These are phyloP conservation scores for Chloropsis hardwickii DNA, from an alignment of 2,113 vertebrate species.

Conservation along the genomic window DNA sequence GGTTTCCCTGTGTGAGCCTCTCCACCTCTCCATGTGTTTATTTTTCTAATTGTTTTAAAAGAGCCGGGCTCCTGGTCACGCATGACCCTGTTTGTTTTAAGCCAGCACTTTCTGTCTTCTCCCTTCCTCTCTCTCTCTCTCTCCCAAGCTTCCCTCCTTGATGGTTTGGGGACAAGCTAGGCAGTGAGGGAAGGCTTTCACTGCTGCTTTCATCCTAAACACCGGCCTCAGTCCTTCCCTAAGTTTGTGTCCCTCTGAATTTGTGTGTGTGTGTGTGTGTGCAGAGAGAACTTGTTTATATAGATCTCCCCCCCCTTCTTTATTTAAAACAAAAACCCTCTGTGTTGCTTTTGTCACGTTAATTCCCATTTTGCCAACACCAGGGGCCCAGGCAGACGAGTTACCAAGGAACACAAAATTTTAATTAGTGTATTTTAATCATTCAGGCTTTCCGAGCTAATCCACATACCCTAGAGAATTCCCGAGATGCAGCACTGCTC, in stretches of 20 bases:
- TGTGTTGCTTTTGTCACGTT: slow-evolving; percentile 99
- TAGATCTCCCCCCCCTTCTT: slow-evolving; percentile 85
- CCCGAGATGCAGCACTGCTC: slow-evolving; percentile 99
- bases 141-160: not conserved
- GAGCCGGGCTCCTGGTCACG: not conserved
- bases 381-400: slow-evolving; percentile 99
- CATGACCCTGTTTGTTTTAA: slow-evolving; percentile 15
- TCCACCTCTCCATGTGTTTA: slow-evolving; percentile 22
- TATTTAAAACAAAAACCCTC: slow-evolving; percentile 93
- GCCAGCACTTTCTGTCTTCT: not conserved
- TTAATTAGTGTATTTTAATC: slow-evolving; percentile 99
- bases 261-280: not conserved
- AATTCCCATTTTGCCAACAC: slow-evolving; percentile 99
- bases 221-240: slow-evolving; percentile 33
- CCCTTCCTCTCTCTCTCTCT: not conserved
- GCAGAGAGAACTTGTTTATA: slow-evolving; percentile 91
- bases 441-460: slow-evolving; percentile 99
- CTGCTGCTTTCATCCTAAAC: slow-evolving; percentile 30
- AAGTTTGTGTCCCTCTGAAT: slow-evolving; percentile 73
- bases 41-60: slow-evolving; percentile 64
- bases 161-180: not conserved
- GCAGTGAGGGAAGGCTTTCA: not conserved
- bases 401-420: slow-evolving; percentile 99
- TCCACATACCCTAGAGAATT: slow-evolving; percentile 99
- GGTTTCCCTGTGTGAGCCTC: slow-evolving; percentile 31